A percentile compares a stretch with the other conserved stretches of the same genome.
Conservation (phyloP, 37 sponge, comb jelly and placozoan species). For the Oscarella lobularis region DNA sequence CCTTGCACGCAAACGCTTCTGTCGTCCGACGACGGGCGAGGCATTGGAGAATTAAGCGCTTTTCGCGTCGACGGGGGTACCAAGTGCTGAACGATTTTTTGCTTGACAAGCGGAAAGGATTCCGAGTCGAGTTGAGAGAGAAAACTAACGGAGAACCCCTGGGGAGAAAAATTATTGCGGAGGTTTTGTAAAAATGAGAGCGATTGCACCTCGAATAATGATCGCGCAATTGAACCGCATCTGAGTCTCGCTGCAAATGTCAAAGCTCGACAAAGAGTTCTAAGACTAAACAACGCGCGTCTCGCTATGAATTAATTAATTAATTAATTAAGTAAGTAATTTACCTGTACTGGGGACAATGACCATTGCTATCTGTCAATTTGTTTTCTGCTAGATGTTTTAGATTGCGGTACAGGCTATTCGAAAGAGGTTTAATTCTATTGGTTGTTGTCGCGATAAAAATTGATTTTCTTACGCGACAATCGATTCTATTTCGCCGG, state of each 20-base stretch:
- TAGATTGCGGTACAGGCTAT: slow-evolving; percentile 43
- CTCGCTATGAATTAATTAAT: too few relatives aligned
- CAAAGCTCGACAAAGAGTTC: slow-evolving; percentile 84
- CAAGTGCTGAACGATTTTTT: neutral
- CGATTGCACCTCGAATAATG: slow-evolving; percentile 55
- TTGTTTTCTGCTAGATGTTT: slow-evolving; percentile 45
- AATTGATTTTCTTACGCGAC: slow-evolving; percentile 27
- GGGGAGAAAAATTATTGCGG: too few relatives aligned
- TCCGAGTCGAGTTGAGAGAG: slow-evolving; percentile 33
- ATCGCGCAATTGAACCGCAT: slow-evolving; percentile 37
- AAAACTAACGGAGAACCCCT: slow-evolving; percentile 43
- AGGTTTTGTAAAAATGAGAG: neutral
- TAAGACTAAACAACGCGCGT: slow-evolving; percentile 46
- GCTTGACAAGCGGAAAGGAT: slow-evolving; percentile 6
- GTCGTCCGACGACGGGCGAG: slow-evolving; percentile 8
- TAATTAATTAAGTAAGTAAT: neutral
- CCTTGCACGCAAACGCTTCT: slow-evolving; percentile 47
- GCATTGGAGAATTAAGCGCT: slow-evolving; percentile 1
- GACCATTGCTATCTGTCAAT: slow-evolving; percentile 73
- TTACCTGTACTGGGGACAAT: slow-evolving; percentile 81
- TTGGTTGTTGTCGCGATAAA: neutral
- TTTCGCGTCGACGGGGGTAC: neutral
- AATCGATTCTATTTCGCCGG: slow-evolving; percentile 29
- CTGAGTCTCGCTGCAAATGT: slow-evolving; percentile 33
- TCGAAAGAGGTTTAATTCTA: neutral